Base-by-base conservation (phyloP, 2,113 vertebrate species). In the Notechis scutatus region DNA sequence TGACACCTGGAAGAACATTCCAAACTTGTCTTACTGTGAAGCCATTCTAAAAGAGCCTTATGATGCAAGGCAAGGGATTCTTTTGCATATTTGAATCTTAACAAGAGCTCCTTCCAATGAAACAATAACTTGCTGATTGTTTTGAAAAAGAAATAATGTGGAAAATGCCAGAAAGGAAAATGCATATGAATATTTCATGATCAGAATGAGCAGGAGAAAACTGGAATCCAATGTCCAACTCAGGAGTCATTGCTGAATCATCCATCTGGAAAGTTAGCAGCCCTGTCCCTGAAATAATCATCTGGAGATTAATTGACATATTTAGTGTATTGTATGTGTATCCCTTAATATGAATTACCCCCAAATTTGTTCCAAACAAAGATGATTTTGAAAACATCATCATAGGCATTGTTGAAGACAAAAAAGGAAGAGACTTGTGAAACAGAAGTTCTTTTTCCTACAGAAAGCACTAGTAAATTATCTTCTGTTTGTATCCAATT, bases 401-500 rank as follows among this genome's bases (percentile, higher is more conserved):
- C 3, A 85, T 47, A 1, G 5, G 20, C 39, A 39, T 1, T 39
- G 7, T 3, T 61, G 54, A 90, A 50, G 0, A 3, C 11, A 14
- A 81, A 81, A 87, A 0, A 7, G 0, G 0, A 61, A 85, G 92
- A 39, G 0, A 64, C 0, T 54, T 23, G 1, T 0, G 50, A 42
- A 56, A 24, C 89, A 92, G 4, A 0, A 0, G 89, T 89, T 87
- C 34, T 74, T 0, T 24, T 0, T 4, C 0, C 1, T 92, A 61
- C 0, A 2, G 4, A 88, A 90, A 85, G 54, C 88, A 93, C 69
- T 34, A 18, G 74, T n/a, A 92, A 85, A 92, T 56, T 61, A 89
- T 92, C 50, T 90, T 26, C 52, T 64, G 50, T 15, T 92, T 64
- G 85, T 45, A 45, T 87, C 55, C 21, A 14, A n/a, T 50, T 89